A percentile compares a stretch with the other conserved stretches of the same genome.
These are phyloP conservation scores for Magallana nippona DNA, from an alignment of 2,888 invertebrate genomes.

Conservation along the genomic window DNA sequence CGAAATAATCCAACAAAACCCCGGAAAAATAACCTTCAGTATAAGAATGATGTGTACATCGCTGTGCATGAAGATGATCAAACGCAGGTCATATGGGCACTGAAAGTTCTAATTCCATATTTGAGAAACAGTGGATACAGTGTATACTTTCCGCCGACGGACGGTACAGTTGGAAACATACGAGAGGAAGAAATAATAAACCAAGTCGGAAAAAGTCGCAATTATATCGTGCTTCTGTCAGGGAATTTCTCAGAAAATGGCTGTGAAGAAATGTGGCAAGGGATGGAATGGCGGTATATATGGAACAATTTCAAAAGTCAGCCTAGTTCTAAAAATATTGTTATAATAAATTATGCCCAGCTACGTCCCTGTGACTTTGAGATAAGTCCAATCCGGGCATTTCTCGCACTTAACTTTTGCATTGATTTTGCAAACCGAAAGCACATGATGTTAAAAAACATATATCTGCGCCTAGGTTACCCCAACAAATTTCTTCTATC, in stretches of 20 bases:
- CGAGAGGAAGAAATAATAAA: constrained; percentile 30
- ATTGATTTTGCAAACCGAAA: constrained; percentile 33
- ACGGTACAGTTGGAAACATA: background rate
- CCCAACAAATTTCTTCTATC: background rate
- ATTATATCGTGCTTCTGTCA: constrained; percentile 30
- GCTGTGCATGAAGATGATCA: constrained; percentile 21
- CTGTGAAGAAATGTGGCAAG: background rate
- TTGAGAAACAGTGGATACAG: background rate
- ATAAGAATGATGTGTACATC: constrained; percentile 17
- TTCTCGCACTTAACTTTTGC: background rate
- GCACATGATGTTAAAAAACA: constrained; percentile 1
- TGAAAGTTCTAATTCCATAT: background rate
- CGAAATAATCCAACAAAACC: background rate
- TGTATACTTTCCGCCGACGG: constrained; percentile 22
- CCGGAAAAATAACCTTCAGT: background rate
- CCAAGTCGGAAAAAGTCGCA: background rate
- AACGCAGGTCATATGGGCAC: background rate
- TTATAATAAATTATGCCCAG: constrained; percentile 39
- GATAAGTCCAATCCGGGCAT: constrained; percentile 6
- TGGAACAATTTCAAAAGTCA: constrained; percentile 20
- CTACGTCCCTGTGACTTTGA: background rate
- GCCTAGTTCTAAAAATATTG: constrained; percentile 32
- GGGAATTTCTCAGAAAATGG: background rate
- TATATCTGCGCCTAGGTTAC: background rate
- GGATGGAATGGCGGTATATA: constrained; percentile 33